Evolutionary conservation across 1,140 invertebrate species (phyloP), one percentile per base, ranked within the genome.

Genomic region (Homalodisca vitripennis): DNA sequence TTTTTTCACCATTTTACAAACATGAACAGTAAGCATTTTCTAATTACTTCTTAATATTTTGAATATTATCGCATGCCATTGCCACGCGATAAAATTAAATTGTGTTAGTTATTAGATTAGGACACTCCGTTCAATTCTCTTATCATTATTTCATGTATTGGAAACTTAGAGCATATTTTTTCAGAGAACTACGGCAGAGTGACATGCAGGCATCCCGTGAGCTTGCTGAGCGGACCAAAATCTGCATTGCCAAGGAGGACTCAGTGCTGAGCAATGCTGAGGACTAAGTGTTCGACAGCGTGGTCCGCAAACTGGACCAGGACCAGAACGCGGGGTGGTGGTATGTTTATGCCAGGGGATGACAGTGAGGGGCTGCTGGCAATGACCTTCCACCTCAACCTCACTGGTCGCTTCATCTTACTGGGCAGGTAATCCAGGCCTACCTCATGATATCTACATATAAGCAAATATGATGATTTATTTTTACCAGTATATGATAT

Each of bases 261-360:
- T 85, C 84, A 0, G 84, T 92, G 17, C 78, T 88, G 2, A 87
- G 85, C 71, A 86, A 86, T 62, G 86, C 88, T 1, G 82, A 85
- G 29, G 83, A 87, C 46, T 80, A 84, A 41, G 82, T 82, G 32
- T 88, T 87, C 77, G 85, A 89, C 74, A 80, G 82, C 64, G 82
- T 89, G 1, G 79, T 91, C 12, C 76, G 77, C 24, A 86, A 84
- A 68, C 79, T 91, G 10, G 77, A 82, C 66, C 80, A 84, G 73
- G 86, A 86, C 70, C 79, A 79, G 10, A 82, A 83, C 34, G 88
- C 88, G 3, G 83, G 34, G 90, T 92, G 3, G 87, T 92, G 20
- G 89, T 93, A 1, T 93, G 92, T 78, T 93, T 93, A 82, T 93
- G 91, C 79, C 90, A 93, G 80, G 91, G 91, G 2, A 82, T 85